Evolutionary conservation across 2,888 invertebrate genomes (phyloP), one percentile per base, ranked within the genome.

Genomic region (Augiades crinisus): DNA sequence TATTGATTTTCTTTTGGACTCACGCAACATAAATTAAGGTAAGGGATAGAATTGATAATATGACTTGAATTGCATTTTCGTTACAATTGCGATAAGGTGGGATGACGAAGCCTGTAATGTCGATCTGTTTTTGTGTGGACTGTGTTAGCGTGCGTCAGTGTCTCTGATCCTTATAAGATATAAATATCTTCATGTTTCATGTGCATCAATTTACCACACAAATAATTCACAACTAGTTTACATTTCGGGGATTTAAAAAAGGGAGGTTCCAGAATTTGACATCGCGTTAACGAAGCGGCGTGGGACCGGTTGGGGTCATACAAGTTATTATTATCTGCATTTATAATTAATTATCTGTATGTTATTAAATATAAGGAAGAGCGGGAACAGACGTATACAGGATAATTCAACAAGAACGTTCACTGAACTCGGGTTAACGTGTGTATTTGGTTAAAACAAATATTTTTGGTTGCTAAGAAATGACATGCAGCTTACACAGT

Each of bases 101-200:
- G 72, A 70, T 81, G 77, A 80, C 74, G 72, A 78, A 70, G 80
- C 78, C 78, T 79, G 75, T 68, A 64, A 70, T 65, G 54, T 53
- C 57, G 62, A 22, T 70, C 64, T 75, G 65, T 68, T 76, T 61
- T 65, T 74, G 65, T 67, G 59, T 49, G 41, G 64, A 55, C 58
- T 62, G 62, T 58, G 59, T 57, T 57, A 62, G 62, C 62, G 58
- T 62, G 61, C 63, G 60, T 61, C 59, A 62, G 59, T 64, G 65
- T 70, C 64, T 59, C 49, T 63, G 61, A 60, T 63, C 57, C 54
- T 57, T 57, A 53, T 47, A 55, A 50, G 64, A 60, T 70, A 67
- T 62, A 67, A 68, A 69, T 72, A 69, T 61, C 65, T 55, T 55
- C 47, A 56, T 57, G 61, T 57, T 58, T 63, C 60, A 61, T 57